Conservation (phyloP, 2,888 invertebrate genomes). For the Xestoiulus laeticollis region DNA sequence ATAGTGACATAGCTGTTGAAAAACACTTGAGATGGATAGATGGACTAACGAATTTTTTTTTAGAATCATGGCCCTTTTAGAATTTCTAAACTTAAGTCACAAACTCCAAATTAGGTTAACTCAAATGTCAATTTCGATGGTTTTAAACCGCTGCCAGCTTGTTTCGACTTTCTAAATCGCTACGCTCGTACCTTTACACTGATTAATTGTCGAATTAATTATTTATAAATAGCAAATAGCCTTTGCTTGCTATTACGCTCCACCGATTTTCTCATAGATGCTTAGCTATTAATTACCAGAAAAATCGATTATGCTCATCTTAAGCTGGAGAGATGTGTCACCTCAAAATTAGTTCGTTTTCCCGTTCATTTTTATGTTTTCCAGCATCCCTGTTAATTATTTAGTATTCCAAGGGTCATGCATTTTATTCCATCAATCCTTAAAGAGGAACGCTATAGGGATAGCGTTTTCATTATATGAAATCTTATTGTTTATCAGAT, state of each 20-base stretch:
- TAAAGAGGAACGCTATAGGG: too few species aligned
- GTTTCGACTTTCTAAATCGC: background rate
- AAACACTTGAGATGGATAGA: too few species aligned
- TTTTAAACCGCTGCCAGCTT: background rate
- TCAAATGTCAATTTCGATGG: too few species aligned
- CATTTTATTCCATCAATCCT: background rate
- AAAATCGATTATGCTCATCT: background rate
- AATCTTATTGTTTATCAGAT: too few species aligned
- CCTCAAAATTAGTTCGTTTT: background rate
- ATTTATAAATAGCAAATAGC: conserved; percentile 32
- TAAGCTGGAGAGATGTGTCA: background rate
- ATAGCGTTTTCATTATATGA: too few species aligned
- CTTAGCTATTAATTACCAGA: background rate
- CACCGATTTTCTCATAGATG: background rate
- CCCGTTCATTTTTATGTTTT: background rate
- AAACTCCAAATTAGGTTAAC: too few species aligned
- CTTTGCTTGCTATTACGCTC: background rate
- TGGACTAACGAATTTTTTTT: too few species aligned
- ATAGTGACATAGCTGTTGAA: too few species aligned
- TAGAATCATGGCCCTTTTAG: too few species aligned
- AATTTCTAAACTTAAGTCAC: too few species aligned
- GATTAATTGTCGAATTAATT: background rate
- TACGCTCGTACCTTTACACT: background rate
- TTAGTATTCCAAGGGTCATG: background rate
- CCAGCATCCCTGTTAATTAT: background rate